Base-by-base conservation (phyloP, 2,797 vertebrate species). In the Manis javanica region DNA sequence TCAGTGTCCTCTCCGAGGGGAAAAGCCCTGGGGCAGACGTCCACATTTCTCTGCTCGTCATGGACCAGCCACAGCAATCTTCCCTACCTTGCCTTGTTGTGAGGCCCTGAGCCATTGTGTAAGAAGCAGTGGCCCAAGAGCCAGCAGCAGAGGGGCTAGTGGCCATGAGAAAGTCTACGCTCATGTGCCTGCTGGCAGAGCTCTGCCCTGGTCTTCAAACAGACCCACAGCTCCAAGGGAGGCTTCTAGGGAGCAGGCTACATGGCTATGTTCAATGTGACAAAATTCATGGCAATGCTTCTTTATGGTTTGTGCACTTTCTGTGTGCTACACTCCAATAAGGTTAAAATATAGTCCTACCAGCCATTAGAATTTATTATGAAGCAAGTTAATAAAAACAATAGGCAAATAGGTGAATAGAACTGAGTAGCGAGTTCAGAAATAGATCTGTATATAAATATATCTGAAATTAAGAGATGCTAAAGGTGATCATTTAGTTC, bases 361-460 rank as follows among this genome's bases (percentile, higher is more conserved):
- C 9, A 72, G 31, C 29, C 69, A 64, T 74, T 91, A 83, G 74
- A 74, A 53, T 53, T 23, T 63, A 31, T 91, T 59, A 72, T 26
- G 29, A 83, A 51, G 59, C 79, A 84, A 10, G 24, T n/a, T 75
- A 64, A 75, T 66, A 55, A 55, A 84, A 59, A 84, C 69, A 39
- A 39, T 61, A 61, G 51, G 51, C 12, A 39, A n/a, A 21, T 29
- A 29, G 39, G 4, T 81, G 46, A 82, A n/a, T 82, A 69, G 53
- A 82, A 37, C 4, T 91, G 34, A 84, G 55, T 31, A 64, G 46
- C 19, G 3, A 31, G n/a, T 64, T 55, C 31, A 63, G 42, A 83
- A 51, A 63, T 12, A 83, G 55, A 63, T 39, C n/a, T 53, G 16
- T 5, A 23, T 49, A 37, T 37, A 61, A 69, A 69, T 69, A 78